Percentiles rank a stretch among this genome's conserved stretches.
phyloP scores from a whole-genome alignment of 2,113 vertebrate species.

The Lasiurus cinereus region DNA sequence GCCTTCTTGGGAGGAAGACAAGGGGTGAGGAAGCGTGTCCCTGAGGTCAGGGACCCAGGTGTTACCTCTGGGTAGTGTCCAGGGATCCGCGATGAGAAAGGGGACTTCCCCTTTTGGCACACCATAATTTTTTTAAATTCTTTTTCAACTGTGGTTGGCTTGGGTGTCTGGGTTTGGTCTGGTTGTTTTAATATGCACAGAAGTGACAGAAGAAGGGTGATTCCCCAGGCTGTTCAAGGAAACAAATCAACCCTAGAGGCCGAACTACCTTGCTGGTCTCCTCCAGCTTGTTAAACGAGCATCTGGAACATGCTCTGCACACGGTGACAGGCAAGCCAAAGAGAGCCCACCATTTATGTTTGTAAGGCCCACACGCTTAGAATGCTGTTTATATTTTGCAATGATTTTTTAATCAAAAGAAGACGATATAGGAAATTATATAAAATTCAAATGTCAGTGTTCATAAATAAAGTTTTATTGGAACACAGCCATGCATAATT shows the following conservation, averaged over 20 bases:
- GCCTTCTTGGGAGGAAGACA: neutral
- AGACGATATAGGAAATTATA: conserved; percentile 4
- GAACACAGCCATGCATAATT: neutral
- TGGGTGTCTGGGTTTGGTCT: neutral
- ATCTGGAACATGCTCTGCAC: neutral
- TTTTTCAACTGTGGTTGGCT: neutral
- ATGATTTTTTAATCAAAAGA: neutral
- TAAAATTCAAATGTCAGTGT: conserved; percentile 33
- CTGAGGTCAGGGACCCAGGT: neutral
- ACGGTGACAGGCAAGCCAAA: neutral
- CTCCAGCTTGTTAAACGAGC: neutral
- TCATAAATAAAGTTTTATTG: conserved; percentile 67
- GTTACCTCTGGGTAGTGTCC: neutral
- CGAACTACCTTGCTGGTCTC: neutral
- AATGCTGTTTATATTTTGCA: neutral
- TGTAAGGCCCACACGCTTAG: neutral
- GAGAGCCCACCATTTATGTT: neutral
- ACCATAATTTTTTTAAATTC: neutral
- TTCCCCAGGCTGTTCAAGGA: neutral
- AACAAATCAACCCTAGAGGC: neutral
- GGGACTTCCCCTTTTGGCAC: neutral
- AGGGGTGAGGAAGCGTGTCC: neutral
- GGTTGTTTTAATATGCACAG: neutral
- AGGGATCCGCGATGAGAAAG: neutral
- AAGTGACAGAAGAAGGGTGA: neutral